A percentile compares a stretch with the other conserved stretches of the same genome.
Conservation (phyloP, 2,797 vertebrate species). For the Coracias cyanogaster region DNA sequence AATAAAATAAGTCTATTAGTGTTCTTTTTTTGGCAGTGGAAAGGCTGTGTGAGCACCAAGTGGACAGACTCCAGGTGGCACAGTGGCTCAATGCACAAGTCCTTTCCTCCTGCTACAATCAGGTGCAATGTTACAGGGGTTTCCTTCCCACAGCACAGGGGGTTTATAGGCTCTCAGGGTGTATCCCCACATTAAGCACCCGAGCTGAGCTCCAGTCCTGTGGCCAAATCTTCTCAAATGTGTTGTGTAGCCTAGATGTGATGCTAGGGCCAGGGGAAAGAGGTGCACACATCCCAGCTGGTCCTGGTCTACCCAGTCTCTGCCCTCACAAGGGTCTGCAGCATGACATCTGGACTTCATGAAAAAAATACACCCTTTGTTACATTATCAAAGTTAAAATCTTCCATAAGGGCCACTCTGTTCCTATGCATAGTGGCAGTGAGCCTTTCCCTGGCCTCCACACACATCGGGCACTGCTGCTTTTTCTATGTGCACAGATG, state of each 20-base stretch:
- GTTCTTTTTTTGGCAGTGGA: neutral
- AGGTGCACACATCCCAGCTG: neutral
- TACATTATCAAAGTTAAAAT: rapidly evolving
- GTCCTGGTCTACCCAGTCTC: neutral
- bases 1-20: neutral
- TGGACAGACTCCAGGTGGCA: neutral
- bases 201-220: neutral
- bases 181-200: neutral
- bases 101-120: neutral
- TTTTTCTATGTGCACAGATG: neutral
- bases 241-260: neutral
- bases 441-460: neutral
- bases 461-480: rapidly evolving
- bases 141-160: neutral
- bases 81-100: neutral
- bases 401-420: rapidly evolving
- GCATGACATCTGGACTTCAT: rapidly evolving
- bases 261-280: neutral
- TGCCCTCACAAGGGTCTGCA: rapidly evolving
- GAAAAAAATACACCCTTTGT: rapidly evolving
- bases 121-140: neutral
- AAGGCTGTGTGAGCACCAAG: neutral
- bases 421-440: neutral
- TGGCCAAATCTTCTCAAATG: neutral
- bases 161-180: neutral